Percentiles rank a stretch among this genome's conserved stretches.
These are phyloP conservation scores for Aphelenchoides fujianensis DNA, from an alignment of 1,140 invertebrate genomes.

Conservation along the genomic window DNA sequence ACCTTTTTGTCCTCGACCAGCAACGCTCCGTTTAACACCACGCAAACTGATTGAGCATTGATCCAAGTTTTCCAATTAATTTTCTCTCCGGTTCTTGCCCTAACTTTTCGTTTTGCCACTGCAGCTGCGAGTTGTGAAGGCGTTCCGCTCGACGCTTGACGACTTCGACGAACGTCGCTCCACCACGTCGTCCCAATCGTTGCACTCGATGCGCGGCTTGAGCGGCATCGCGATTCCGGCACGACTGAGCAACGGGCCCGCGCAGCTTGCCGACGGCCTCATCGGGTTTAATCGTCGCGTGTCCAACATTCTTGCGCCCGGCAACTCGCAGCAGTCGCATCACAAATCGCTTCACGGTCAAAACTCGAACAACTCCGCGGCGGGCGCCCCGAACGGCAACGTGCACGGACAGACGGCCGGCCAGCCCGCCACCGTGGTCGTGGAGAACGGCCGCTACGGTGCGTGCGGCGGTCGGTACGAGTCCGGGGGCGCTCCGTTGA, in stretches of 20 bases:
- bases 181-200: constrained; percentile 66
- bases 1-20: not conserved
- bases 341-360: not conserved
- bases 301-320: constrained; percentile 11
- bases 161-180: constrained; percentile 94
- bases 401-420: not conserved
- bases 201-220: constrained; percentile 61
- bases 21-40: no score
- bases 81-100: constrained; percentile 1
- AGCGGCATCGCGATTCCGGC: constrained; percentile 17
- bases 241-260: constrained; percentile 24
- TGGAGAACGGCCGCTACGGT: constrained; percentile 50
- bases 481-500: not conserved
- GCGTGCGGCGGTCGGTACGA: constrained; percentile 13
- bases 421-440: constrained; percentile 25
- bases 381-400: not conserved
- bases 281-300: constrained; percentile 23
- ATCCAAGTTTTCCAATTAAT: not conserved
- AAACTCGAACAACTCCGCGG: not conserved
- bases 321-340: no score
- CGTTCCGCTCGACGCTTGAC: constrained; percentile 98
- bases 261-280: constrained; percentile 7
- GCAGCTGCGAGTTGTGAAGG: constrained; percentile 97
- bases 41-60: not conserved
- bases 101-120: constrained; percentile 30